phyloP scores from a whole-genome alignment of 2,888 invertebrate species.

The Agrotis segetum region DNA sequence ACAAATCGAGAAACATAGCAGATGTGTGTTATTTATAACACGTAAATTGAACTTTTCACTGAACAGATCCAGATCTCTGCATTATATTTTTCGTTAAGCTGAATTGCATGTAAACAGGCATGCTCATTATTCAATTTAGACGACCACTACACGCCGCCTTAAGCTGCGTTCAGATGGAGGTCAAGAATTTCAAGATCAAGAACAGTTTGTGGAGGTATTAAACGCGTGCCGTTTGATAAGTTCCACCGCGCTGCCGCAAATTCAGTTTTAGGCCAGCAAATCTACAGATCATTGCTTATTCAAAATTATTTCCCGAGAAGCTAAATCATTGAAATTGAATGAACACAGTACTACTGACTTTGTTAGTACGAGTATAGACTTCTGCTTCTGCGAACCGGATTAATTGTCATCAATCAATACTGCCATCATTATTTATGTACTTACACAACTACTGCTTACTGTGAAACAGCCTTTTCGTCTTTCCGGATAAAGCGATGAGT shows the following conservation, averaged over 20 bases:
- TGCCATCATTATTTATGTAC: neutral
- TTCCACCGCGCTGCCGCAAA: too few species aligned
- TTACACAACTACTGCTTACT: slow-evolving; percentile 1
- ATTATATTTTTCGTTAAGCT: slow-evolving; percentile 17
- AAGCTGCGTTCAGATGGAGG: neutral
- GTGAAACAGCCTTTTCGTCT: slow-evolving; percentile 30
- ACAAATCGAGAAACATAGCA: slow-evolving; percentile 22
- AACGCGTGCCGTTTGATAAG: neutral
- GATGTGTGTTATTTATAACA: slow-evolving; percentile 28
- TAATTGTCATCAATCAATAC: neutral
- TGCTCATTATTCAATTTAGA: slow-evolving; percentile 31
- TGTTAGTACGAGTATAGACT: too few species aligned
- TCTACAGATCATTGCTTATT: too few species aligned
- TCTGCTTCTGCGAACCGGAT: neutral
- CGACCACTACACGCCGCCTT: neutral
- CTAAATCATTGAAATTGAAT: neutral
- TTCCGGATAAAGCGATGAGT: slow-evolving; percentile 19
- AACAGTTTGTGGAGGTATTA: neutral
- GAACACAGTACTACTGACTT: too few species aligned
- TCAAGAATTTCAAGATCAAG: slow-evolving; percentile 21
- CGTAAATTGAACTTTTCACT: slow-evolving; percentile 17
- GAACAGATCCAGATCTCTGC: slow-evolving; percentile 6
- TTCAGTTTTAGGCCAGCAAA: neutral
- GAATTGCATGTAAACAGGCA: slow-evolving; percentile 31
- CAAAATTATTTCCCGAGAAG: neutral